phyloP scores from a whole-genome alignment of 2,888 invertebrate species.

The Choreutis nemorana region DNA sequence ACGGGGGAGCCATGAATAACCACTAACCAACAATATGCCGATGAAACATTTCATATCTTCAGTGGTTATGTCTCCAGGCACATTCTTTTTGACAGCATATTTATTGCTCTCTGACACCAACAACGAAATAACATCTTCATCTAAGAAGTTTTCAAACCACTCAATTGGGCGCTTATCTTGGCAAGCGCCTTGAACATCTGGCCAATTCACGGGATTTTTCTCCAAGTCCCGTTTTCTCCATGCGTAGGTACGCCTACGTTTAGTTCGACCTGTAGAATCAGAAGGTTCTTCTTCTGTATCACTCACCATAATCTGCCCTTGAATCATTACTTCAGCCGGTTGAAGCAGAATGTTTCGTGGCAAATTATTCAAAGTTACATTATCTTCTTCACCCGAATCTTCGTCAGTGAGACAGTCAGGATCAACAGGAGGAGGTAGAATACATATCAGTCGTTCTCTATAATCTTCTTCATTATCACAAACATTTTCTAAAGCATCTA shows the following conservation, averaged over 20 bases:
- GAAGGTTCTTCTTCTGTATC: conserved; percentile 10
- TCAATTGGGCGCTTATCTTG: conserved; percentile 14
- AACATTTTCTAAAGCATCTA: conserved; percentile 14
- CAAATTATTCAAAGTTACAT: conserved; percentile 14
- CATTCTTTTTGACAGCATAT: conserved; percentile 15
- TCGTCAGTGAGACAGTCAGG: conserved; percentile 14
- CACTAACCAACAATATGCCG: conserved; percentile 16
- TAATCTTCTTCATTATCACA: conserved; percentile 8
- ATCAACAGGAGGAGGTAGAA: conserved; percentile 15
- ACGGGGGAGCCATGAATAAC: conserved; percentile 15
- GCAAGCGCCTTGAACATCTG: conserved; percentile 12
- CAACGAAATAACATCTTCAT: conserved; percentile 15
- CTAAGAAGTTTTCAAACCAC: conserved; percentile 14
- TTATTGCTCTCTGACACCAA: conserved; percentile 15
- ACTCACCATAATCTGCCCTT: conserved; percentile 12
- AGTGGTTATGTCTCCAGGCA: conserved; percentile 15
- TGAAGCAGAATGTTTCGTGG: conserved; percentile 15
- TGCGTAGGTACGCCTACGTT: conserved; percentile 12
- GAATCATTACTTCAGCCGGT: conserved; percentile 13
- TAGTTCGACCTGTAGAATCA: conserved; percentile 12
- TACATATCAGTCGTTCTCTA: conserved; percentile 8
- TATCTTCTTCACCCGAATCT: conserved; percentile 15
- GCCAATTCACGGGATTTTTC: conserved; percentile 13
- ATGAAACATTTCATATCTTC: conserved; percentile 16
- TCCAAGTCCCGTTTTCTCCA: conserved; percentile 11